Evolutionary conservation across 2,113 vertebrate species (phyloP), one percentile per base, ranked within the genome.

Genomic region (Hypocryptadius cinnamomeus): DNA sequence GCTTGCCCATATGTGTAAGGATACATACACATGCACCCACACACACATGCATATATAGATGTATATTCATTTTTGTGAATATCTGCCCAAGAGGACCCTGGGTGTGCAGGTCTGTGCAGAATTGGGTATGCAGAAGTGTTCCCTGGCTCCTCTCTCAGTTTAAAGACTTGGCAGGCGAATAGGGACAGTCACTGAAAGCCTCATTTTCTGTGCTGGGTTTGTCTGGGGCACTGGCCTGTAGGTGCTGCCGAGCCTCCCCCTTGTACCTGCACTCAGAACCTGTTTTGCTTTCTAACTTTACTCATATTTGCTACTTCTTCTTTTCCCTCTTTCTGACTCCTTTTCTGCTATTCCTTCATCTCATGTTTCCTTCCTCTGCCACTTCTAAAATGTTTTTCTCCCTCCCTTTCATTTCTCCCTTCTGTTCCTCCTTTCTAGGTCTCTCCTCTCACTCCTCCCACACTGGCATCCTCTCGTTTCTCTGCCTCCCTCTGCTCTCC

Each of bases 311-410:
- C 37, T 71, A 5, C 86, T 94, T 87, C 76, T 87, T 74, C 64
- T 39, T 85, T 79, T 70, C 71, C 64, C 44, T 91, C 51, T 85
- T 27, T 13, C 74, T 57, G 72, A 45, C 57, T 89, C 37, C n/a
- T 71, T 92, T 90, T 93, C 74, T 93, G 63, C 96, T 92, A 82
- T 77, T 94, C 54, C 81, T 93, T 90, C 21, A 3, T 84, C 89
- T 95, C 90, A 59, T 8, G 1, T 95, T 96, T 95, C 90, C 37
- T 78, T 72, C 44, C 48, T 57, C 57, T 54, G 15, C 65, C 31
- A 24, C 56, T 94, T 86, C n/a, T 40, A 25, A 81, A 60, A 65
- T 47, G 31, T 56, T 87, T 57, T 79, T 87, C 85, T 80, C 85
- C 40, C 33, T 86, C 47, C 25, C 28, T 93, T 79, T 77, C 39